Conservation (phyloP, 2,797 vertebrate genomes). For the Girardinus metallicus region DNA sequence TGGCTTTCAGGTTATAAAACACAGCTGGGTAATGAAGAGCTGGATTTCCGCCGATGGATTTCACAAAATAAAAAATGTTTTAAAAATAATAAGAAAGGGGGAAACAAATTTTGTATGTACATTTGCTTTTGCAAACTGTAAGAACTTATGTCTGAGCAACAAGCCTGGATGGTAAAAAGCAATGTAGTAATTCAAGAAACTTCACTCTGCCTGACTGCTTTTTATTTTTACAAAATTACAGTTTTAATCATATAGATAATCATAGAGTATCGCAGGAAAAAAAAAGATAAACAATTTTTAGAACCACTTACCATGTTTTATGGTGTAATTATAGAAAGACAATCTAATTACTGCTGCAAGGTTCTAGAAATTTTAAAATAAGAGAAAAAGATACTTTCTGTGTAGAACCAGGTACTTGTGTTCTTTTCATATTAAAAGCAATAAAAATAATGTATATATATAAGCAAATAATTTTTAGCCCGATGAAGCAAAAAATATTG, state of each 20-base stretch:
- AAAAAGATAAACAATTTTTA: background rate
- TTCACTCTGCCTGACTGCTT: background rate
- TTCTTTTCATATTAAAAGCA: background rate
- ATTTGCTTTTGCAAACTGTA: background rate
- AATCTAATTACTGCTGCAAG: background rate
- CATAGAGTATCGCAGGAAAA: no score
- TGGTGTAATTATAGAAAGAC: background rate
- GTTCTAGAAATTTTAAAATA: background rate
- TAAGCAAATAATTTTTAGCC: background rate
- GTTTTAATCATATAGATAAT: background rate
- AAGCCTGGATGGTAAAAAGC: background rate
- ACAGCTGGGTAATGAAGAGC: background rate
- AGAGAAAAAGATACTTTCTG: background rate
- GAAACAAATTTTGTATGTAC: background rate
- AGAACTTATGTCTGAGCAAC: background rate
- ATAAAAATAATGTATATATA: background rate
- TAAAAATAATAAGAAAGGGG: background rate
- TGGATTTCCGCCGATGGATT: background rate
- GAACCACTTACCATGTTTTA: background rate
- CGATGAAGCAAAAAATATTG: background rate
- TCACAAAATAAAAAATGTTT: background rate
- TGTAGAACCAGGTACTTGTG: background rate
- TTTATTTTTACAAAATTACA: background rate
- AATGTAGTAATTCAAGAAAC: background rate
- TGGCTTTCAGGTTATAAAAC: background rate